Base-by-base conservation (phyloP, 2,888 invertebrate species). In the Apodemia zela region DNA sequence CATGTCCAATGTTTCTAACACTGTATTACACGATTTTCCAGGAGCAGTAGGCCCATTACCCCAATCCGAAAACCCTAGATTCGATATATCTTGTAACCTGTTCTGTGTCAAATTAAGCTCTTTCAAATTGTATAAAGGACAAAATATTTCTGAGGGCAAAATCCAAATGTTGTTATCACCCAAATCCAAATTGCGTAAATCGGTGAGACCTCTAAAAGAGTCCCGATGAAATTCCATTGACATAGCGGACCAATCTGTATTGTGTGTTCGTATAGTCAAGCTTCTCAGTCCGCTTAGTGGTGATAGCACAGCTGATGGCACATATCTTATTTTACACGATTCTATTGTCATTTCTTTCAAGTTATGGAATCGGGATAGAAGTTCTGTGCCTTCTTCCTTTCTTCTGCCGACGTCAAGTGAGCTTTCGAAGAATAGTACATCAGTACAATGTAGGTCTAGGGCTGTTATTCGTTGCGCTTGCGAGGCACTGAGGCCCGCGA, bases 191-290 rank as follows among this genome's bases (percentile, higher is more conserved):
- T 87, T 92, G 72, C 94, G 92, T 54, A 96, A 87, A 75, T 94
- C 94, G 25, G 93, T 93, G 63, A 96, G 89, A 11, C 95, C 94
- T 68, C 95, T 90, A 67, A 96, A 94, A 66, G 95, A 94, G 75
- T 95, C 95, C 54, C 94, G 91, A 74, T 95, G 94, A 67, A 96
- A 92, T 73, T 96, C 95, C 87, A 96, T 92, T 29, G 95, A 95
- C 94, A 95, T 95, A 21, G 95, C 94, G 15, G 96, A 95, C 96
- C 96, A 96, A 77, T 96, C 95, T 35, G 95, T 94, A 79, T 96
- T 96, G 79, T 95, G 95, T 18, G 96, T 96, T 60, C 95, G 93
- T 70, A 97, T 85, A 38, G 94, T 93, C 62, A 97, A 85, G 68
- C 93, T 93, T 61, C 94, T 90, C 33, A 97, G 85, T 73, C 95